These are phyloP conservation scores for Sinelater perroti DNA, from an alignment of 2,888 invertebrate genomes.

Conservation along the genomic window DNA sequence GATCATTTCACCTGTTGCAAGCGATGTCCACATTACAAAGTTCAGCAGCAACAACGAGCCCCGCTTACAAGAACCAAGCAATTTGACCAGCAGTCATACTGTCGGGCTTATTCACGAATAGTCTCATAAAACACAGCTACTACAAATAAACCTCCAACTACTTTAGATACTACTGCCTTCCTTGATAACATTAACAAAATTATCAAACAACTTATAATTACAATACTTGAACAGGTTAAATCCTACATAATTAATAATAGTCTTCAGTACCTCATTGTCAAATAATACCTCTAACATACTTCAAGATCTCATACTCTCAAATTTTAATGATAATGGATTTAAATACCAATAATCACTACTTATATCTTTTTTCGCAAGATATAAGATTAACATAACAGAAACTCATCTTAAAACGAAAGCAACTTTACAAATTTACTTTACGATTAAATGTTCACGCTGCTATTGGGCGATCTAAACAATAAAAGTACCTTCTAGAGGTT, in stretches of 20 bases:
- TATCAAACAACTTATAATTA: conserved; percentile 3
- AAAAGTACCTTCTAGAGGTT: too few species aligned
- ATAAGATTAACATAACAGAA: too few species aligned
- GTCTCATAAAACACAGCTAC: not conserved
- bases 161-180: not conserved
- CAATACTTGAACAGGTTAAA: not conserved
- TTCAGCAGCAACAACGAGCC: not conserved
- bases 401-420: too few species aligned
- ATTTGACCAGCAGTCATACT: not conserved
- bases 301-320: not conserved
- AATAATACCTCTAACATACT: too few species aligned
- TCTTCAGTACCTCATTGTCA: not conserved
- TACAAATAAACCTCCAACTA: not conserved
- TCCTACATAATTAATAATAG: conserved; percentile 3
- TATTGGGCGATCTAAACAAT: too few species aligned
- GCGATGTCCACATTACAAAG: conserved; percentile 6
- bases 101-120: not conserved
- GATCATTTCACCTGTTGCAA: conserved; percentile 23
- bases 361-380: too few species aligned
- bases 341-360: conserved; percentile 4
- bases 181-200: not conserved
- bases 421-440: too few species aligned
- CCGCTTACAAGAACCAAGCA: not conserved
- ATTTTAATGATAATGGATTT: conserved; percentile 4
- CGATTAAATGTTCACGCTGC: too few species aligned